Evolutionary conservation across 2,888 invertebrate species (phyloP), one percentile per base, ranked within the genome.

Genomic region (Pinctada fucata): DNA sequence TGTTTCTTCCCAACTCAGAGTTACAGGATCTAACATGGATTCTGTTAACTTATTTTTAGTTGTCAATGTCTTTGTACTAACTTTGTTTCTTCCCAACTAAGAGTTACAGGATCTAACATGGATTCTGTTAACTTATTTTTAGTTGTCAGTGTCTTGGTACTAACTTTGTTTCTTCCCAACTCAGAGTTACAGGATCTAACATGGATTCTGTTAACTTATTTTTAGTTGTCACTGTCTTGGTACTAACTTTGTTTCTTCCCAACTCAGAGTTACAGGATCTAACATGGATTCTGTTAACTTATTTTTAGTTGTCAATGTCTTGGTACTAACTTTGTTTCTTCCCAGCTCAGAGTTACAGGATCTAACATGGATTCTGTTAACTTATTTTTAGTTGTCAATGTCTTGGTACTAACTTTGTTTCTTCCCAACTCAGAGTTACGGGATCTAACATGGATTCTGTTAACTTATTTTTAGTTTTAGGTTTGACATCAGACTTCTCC

Each of bases 381-480:
- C 8, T 6, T 58, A 58, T 58, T 13, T 58, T 31, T 31, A 31
- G 31, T 31, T 31, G 31, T 31, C 31, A 31, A 31, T 31, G 31
- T 31, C 31, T 31, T 31, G 31, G 31, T 31, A 31, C 31, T 31
- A 10, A 58, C 58, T 58, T 58, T 6, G 58, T 58, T 58, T 58
- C 58, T 13, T 58, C 58, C 58, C 58, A 58, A 13, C 58, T 58
- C 13, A 58, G 6, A 10, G 58, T 58, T 58, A 58, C 58, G 1
- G 58, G 73, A 4, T 48, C 48, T 3, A 3, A 69, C 50, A 69
- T 65, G 65, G 72, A 58, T 13, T 10, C 58, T 58, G 58, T 58
- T 13, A 58, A 10, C 6, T 58, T 13, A 10, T 58, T 10, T 13
- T 90, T 90, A 74, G 90, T 90, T 85, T 31, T 71, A 45, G 3